Base-by-base conservation (phyloP, 2,888 invertebrate species). In the Dromius quadrimaculatus region DNA sequence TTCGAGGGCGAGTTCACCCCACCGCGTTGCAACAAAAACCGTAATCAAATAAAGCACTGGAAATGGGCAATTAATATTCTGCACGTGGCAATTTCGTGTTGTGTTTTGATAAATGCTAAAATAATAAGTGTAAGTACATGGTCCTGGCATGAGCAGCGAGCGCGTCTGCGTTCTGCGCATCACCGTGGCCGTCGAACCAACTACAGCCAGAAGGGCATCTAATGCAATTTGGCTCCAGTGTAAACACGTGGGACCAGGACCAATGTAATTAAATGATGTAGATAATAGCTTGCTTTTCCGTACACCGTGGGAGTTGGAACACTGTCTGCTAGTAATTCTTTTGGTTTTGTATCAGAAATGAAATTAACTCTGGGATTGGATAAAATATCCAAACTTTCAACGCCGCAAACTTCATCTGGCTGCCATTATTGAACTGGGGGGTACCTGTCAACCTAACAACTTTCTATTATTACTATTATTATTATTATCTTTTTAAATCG, bases 51-150 rank as follows among this genome's bases (percentile, higher is more conserved):
- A 4, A 59, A 41, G 32, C 68, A 34, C 57, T 57, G 15, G 19
- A 68, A 68, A 68, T 68, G 68, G 59, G 32, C 68, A 68, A 68
- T 68, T 68, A 68, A 68, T 68, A 68, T 68, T 68, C 68, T 68
- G 59, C 68, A 45, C 59, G 68, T 59, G 59, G 45, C 68, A 68
- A 68, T 68, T 68, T 45, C 59, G 43, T 64, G 71, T 71, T 63
- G 41, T 64, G 57, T 74, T 74, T 74, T 74, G 73, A 74, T 74
- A 73, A 74, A 73, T 73, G 74, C 59, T 72, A 47, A 73, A 74
- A 73, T 73, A 73, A 73, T 74, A 73, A 73, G 73, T 74, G 73
- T 72, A 66, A 66, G 66, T 50, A 34, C 47, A 50, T 41, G 41
- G 15, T 8, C 22, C 11, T 5, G 17, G 47, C 13, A 20, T 20